Evolutionary conservation across 2,113 vertebrate species (phyloP), one percentile per base, ranked within the genome.

Genomic region (Zeus faber): DNA sequence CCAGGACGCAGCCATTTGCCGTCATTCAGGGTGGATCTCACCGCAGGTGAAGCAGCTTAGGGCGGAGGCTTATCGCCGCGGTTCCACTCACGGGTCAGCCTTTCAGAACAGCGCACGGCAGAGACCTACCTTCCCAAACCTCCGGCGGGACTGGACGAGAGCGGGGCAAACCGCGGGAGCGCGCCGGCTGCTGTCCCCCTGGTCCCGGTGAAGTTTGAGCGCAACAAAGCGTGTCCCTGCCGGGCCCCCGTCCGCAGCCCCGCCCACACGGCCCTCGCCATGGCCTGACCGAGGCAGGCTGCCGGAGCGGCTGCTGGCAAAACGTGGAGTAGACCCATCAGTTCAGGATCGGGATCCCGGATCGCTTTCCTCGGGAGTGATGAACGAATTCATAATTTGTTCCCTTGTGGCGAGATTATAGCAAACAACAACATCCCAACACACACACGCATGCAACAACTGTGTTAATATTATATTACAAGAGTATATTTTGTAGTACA

Each of bases 221-320:
- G 88, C 5, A 59, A 29, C 22, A 35, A 62, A 1, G 60, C 0
- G 0, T 22, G 51, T 17, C 65, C 58, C 29, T 69, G 39, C 1
- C 33, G 23, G 54, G 62, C 58, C 53, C 70, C 66, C 58, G 50
- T 37, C 50, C 78, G 76, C 0, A 88, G 79, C 69, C 39, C 84
- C 83, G 77, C 88, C 88, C 87, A 76, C 55, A 86, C 2, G 0
- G 24, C 22, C 65, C 82, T 74, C 79, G 51, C 84, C 88, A 89
- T 90, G 62, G 68, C 65, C 72, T 82, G 80, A 86, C 66, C 41
- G 6, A 37, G 49, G 20, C 23, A 51, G 5, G 49, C 53, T 43
- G 65, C 89, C 88, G 58, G 5, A 11, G 45, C 25, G 29, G 73
- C 2, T 63, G 70, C 0, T 0, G 7, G 3, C 1, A 60, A 85